These are phyloP conservation scores for Rhodeus uyekii DNA, from an alignment of 2,797 vertebrate genomes.

Conservation along the genomic window DNA sequence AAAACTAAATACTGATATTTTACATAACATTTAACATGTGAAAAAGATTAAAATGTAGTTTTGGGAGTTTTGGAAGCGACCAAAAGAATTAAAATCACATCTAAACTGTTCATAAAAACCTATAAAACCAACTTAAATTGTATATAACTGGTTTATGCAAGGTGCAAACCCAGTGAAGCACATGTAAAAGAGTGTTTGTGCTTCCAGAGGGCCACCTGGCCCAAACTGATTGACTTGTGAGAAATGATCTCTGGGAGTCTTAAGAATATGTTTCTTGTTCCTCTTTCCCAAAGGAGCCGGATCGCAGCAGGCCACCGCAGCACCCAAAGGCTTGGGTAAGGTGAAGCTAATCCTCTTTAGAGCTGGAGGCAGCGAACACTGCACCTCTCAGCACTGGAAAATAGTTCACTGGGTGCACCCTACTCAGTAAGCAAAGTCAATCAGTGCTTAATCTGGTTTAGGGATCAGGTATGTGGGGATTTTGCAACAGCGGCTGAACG, in stretches of 20 bases:
- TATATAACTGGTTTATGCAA: not conserved
- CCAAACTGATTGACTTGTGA: slow-evolving; percentile 32
- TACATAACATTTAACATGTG: not conserved
- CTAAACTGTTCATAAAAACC: slow-evolving; percentile 20
- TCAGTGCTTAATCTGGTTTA: slow-evolving; percentile 54
- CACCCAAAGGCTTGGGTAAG: slow-evolving; percentile 75
- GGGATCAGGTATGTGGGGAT: slow-evolving; percentile 38
- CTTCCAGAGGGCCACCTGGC: slow-evolving; percentile 30
- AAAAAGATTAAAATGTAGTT: not conserved
- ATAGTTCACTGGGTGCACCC: slow-evolving; percentile 53
- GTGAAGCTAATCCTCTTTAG: slow-evolving; percentile 63
- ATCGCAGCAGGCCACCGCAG: slow-evolving; percentile 64
- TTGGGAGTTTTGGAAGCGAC: not conserved
- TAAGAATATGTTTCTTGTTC: slow-evolving; percentile 59
- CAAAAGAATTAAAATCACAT: not conserved
- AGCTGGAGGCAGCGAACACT: slow-evolving; percentile 54
- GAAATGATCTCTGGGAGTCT: slow-evolving; percentile 50
- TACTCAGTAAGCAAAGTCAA: slow-evolving; percentile 51
- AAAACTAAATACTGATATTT: not conserved
- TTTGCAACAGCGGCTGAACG: slow-evolving; percentile 35
- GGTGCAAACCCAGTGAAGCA: not conserved
- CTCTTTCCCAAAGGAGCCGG: slow-evolving; percentile 58
- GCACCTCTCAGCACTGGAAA: slow-evolving; percentile 50
- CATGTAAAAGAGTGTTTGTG: slow-evolving; percentile 33
- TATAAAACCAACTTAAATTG: not conserved